Evolutionary conservation across 2,888 invertebrate species (phyloP).

Genomic region (Mesorhabditis spiculigera): DNA sequence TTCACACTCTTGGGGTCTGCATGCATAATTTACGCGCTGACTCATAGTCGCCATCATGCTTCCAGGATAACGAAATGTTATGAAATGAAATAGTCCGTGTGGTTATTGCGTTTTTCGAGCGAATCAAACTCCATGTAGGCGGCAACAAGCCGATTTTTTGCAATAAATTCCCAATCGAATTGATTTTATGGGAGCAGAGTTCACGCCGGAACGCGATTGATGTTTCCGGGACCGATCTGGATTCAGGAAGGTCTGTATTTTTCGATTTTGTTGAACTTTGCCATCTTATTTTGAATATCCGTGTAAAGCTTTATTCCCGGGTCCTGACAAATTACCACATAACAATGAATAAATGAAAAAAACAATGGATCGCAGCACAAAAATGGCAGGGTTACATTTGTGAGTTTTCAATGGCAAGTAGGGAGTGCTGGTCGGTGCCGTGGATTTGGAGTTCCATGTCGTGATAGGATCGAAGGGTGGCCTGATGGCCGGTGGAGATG

Average conservation of each 20-base stretch:
- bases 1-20: too few species aligned
- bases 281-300: neutral
- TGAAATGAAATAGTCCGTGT: too few species aligned
- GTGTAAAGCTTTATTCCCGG: neutral
- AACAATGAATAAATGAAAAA: neutral
- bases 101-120: too few species aligned
- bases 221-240: neutral
- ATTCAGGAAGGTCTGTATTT: neutral
- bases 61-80: too few species aligned
- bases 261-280: neutral
- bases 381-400: neutral
- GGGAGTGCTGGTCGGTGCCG: conserved; percentile 3
- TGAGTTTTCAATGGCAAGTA: neutral
- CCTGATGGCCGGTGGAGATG: conserved; percentile 65
- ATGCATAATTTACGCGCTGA: too few species aligned
- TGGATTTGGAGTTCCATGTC: conserved; percentile 58
- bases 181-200: neutral
- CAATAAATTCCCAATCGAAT: neutral
- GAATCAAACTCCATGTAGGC: too few species aligned
- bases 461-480: conserved; percentile 62
- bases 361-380: neutral
- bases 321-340: neutral
- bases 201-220: neutral
- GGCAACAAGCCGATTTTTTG: too few species aligned
- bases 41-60: too few species aligned